These are phyloP conservation scores for Squalus acanthias DNA, from an alignment of 2,797 vertebrate genomes.

Conservation along the genomic window DNA sequence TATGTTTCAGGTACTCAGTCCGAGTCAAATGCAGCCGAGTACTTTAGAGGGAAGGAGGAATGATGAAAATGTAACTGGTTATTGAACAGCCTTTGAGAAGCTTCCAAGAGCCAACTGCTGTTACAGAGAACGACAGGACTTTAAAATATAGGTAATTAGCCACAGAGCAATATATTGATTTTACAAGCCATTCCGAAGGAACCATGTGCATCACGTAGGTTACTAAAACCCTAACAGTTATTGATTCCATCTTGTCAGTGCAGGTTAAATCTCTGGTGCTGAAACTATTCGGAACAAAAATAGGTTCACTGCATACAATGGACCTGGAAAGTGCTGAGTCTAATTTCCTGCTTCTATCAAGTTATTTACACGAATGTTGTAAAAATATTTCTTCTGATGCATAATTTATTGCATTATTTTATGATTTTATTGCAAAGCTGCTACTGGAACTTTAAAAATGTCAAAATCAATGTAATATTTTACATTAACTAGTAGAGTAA, in stretches of 20 bases:
- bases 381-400: neutral
- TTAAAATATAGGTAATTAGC: slow-evolving; percentile 7
- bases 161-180: slow-evolving; percentile 19
- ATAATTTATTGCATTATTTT: neutral
- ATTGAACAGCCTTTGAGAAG: slow-evolving; percentile 7
- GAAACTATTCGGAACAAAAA: slow-evolving; percentile 17
- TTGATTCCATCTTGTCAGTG: slow-evolving; percentile 26
- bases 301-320: neutral
- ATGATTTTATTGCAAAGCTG: neutral
- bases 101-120: neutral
- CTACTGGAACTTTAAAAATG: neutral
- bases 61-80: neutral
- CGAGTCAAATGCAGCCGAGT: neutral
- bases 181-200: neutral
- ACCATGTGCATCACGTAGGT: neutral
- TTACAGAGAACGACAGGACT: neutral
- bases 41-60: neutral
- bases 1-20: neutral
- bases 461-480: neutral
- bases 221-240: slow-evolving; percentile 18
- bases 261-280: neutral
- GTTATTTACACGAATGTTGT: neutral
- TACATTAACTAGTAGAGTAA: neutral
- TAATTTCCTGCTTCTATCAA: slow-evolving; percentile 9
- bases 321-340: neutral